A percentile compares a stretch with the other conserved stretches of the same genome.
These are phyloP conservation scores for Erebia epiphron DNA, from an alignment of 2,888 invertebrate species.

Conservation along the genomic window DNA sequence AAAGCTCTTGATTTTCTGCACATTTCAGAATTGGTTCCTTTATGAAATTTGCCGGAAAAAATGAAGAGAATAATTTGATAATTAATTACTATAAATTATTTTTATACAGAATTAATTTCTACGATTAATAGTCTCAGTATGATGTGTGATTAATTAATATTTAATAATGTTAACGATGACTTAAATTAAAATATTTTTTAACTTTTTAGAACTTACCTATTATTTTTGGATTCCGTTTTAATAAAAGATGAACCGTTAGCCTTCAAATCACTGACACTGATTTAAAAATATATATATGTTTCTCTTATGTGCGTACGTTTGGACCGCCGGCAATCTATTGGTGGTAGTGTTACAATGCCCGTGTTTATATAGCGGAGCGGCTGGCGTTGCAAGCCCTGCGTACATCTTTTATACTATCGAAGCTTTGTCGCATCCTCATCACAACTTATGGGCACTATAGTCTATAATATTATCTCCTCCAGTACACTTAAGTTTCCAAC, in stretches of 20 bases:
- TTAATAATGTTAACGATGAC: background rate
- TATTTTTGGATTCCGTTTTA: slow-evolving; percentile 59
- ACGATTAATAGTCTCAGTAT: too few relatives aligned
- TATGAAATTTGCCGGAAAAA: background rate
- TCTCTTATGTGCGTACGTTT: slow-evolving; percentile 65
- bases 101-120: too few relatives aligned
- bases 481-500: slow-evolving; percentile 20
- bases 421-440: slow-evolving; percentile 41
- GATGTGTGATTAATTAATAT: background rate
- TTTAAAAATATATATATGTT: slow-evolving; percentile 51
- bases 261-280: slow-evolving; percentile 66
- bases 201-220: slow-evolving; percentile 60
- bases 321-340: slow-evolving; percentile 77
- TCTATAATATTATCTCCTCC: too few relatives aligned
- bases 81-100: too few relatives aligned
- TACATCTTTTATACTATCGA: slow-evolving; percentile 44
- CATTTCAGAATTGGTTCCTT: background rate
- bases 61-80: background rate
- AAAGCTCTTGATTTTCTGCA: background rate
- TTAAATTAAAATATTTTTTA: slow-evolving; percentile 10
- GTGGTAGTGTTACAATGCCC: slow-evolving; percentile 65
- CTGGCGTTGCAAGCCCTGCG: slow-evolving; percentile 61
- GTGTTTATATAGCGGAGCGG: slow-evolving; percentile 72
- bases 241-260: slow-evolving; percentile 50
- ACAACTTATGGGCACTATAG: slow-evolving; percentile 26